These are phyloP conservation scores for Synanthedon andrenaeformis DNA, from an alignment of 2,888 invertebrate genomes.

Conservation along the genomic window DNA sequence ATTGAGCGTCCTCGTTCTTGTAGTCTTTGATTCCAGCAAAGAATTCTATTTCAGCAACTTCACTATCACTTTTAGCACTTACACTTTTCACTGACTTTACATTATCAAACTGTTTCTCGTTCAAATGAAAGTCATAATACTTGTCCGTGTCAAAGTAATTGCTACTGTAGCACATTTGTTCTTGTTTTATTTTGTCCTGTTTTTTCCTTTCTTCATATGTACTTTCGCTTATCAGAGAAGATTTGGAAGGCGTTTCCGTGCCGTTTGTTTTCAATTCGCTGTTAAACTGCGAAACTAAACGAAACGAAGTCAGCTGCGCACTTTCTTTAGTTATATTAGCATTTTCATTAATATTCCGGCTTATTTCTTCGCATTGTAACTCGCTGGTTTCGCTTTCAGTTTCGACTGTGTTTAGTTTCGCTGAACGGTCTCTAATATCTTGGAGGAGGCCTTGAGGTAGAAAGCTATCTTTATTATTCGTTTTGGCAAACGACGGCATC, in stretches of 20 bases:
- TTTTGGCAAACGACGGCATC: constrained; percentile 38
- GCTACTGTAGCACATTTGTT: constrained; percentile 56
- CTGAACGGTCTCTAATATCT: constrained; percentile 77
- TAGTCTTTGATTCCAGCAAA: constrained; percentile 86
- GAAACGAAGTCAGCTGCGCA: constrained; percentile 62
- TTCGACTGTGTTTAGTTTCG: constrained; percentile 60
- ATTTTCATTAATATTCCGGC: constrained; percentile 60
- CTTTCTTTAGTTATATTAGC: constrained; percentile 62
- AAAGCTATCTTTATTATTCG: constrained; percentile 59
- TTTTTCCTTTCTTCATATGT: constrained; percentile 76
- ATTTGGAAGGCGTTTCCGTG: constrained; percentile 42
- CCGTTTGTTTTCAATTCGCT: constrained; percentile 40
- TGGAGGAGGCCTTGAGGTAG: constrained; percentile 76
- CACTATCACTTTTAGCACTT: constrained; percentile 52
- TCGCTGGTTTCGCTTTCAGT: constrained; percentile 50
- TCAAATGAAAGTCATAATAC: constrained; percentile 85
- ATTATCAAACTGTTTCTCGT: constrained; percentile 74
- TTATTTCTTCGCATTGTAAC: constrained; percentile 35
- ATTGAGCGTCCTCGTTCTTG: constrained; percentile 72
- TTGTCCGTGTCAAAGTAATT: constrained; percentile 80
- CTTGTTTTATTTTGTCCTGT: constrained; percentile 58
- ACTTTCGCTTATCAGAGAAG: constrained; percentile 72
- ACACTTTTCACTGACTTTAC: constrained; percentile 49
- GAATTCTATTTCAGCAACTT: constrained; percentile 71
- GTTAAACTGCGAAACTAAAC: constrained; percentile 63